phyloP scores from a whole-genome alignment of 2,888 invertebrate species.

The Meloe dianella region DNA sequence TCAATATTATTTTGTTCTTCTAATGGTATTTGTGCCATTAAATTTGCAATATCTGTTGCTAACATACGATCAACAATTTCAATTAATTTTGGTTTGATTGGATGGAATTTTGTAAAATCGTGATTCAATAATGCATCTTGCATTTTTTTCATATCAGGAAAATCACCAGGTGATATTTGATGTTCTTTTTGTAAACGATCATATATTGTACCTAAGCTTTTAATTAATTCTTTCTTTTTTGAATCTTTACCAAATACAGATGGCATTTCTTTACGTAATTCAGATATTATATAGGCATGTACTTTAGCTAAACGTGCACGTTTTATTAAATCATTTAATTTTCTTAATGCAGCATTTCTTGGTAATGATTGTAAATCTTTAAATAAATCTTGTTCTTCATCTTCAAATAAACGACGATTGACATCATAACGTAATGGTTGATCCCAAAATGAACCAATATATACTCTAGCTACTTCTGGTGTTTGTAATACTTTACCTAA shows the following conservation, averaged over 20 bases:
- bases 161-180: constrained; percentile 95
- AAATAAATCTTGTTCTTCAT: constrained; percentile 94
- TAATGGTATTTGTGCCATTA: constrained; percentile 71
- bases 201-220: constrained; percentile 87
- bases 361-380: constrained; percentile 93
- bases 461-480: constrained; percentile 98
- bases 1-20: constrained; percentile 53
- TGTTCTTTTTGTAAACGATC: constrained; percentile 88
- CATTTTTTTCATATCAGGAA: constrained; percentile 96
- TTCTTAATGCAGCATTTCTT: constrained; percentile 92
- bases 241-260: constrained; percentile 94
- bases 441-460: constrained; percentile 99
- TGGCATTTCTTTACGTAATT: constrained; percentile 95
- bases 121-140: constrained; percentile 89
- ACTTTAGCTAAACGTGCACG: constrained; percentile 96
- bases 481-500: constrained; percentile 97
- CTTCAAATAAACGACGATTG: constrained; percentile 91
- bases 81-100: constrained; percentile 84
- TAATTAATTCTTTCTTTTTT: constrained; percentile 97
- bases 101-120: constrained; percentile 94
- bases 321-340: constrained; percentile 97
- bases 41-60: constrained; percentile 95
- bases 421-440: constrained; percentile 92
- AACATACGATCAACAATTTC: constrained; percentile 96
- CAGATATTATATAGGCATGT: constrained; percentile 95